phyloP scores from a whole-genome alignment of 2,797 vertebrate genomes.

The Enteromius fasciolatus region DNA sequence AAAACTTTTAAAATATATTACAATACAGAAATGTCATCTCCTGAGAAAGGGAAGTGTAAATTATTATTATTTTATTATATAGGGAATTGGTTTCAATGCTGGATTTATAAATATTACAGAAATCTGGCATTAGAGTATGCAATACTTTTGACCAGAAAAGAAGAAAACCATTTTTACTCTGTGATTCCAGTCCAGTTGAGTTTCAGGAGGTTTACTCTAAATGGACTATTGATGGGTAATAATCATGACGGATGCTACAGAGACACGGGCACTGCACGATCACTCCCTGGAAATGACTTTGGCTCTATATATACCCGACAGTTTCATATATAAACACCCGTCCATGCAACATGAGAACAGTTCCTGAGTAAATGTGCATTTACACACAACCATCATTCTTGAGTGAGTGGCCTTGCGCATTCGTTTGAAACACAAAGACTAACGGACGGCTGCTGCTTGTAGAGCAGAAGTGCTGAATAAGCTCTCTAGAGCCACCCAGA shows the following conservation, averaged over 20 bases:
- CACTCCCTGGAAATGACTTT: slow-evolving; percentile 21
- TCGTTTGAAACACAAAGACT: neutral
- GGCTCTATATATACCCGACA: slow-evolving; percentile 4
- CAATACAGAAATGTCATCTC: too few relatives aligned
- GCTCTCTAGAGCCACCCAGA: slow-evolving; percentile 28
- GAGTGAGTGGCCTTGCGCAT: neutral
- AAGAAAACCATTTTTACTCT: too few relatives aligned
- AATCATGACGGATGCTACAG: slow-evolving; percentile 14
- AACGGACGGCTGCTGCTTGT: slow-evolving; percentile 28
- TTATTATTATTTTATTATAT: neutral
- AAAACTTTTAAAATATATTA: too few relatives aligned
- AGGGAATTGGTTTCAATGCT: neutral
- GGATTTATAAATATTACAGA: neutral
- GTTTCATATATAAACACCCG: neutral
- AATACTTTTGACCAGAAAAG: neutral
- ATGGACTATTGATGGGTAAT: slow-evolving; percentile 24
- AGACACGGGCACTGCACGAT: neutral
- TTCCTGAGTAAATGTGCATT: slow-evolving; percentile 13
- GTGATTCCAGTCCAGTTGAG: neutral
- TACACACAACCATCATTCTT: slow-evolving; percentile 10
- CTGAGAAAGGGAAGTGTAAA: neutral
- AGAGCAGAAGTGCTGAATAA: slow-evolving; percentile 38
- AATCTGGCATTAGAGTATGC: neutral
- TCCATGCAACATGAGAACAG: slow-evolving; percentile 23
- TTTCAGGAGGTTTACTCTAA: slow-evolving; percentile 1